Percentiles rank a stretch among this genome's conserved stretches.
Evolutionary conservation across 2,113 vertebrate species (phyloP).

Genomic region (Callionymus lyra): DNA sequence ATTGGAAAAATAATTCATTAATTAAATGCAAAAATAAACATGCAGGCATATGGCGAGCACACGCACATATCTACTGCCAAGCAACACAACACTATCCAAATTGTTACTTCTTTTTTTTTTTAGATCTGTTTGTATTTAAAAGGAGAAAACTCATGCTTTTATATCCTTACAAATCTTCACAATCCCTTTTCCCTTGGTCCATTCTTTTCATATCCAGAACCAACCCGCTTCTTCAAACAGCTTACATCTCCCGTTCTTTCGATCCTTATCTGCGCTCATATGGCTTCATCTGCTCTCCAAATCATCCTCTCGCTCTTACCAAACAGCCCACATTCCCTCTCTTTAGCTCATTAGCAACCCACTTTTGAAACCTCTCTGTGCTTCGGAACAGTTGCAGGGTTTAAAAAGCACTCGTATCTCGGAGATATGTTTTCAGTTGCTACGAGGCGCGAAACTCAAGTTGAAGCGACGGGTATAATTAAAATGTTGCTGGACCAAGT

Average conservation of each 20-base stretch:
- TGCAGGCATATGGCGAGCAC: neutral
- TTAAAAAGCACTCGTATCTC: too few species aligned
- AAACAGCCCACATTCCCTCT: neutral
- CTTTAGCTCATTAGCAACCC: conserved; percentile 17
- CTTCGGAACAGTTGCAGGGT: conserved; percentile 19
- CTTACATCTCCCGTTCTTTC: conserved; percentile 26
- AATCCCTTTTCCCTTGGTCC: conserved; percentile 21
- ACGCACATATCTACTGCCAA: conserved; percentile 1
- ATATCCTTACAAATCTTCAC: conserved; percentile 38
- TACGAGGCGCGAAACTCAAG: conserved; percentile 35
- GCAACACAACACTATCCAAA: conserved; percentile 8
- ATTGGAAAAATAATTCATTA: neutral
- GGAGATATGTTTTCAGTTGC: too few species aligned
- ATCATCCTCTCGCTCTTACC: neutral
- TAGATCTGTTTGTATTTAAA: conserved; percentile 23
- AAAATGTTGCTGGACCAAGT: conserved; percentile 61
- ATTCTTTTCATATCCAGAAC: conserved; percentile 30
- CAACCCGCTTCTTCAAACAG: conserved; percentile 33
- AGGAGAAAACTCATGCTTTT: conserved; percentile 22
- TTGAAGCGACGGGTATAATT: conserved; percentile 50
- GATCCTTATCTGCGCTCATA: conserved; percentile 35
- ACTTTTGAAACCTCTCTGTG: conserved; percentile 8
- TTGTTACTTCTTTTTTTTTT: conserved; percentile 18
- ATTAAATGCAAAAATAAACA: conserved; percentile 6
- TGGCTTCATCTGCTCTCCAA: conserved; percentile 19